Evolutionary conservation across 2,113 vertebrate genomes (phyloP), one percentile per base, ranked within the genome.

Genomic region (Ochotona princeps): DNA sequence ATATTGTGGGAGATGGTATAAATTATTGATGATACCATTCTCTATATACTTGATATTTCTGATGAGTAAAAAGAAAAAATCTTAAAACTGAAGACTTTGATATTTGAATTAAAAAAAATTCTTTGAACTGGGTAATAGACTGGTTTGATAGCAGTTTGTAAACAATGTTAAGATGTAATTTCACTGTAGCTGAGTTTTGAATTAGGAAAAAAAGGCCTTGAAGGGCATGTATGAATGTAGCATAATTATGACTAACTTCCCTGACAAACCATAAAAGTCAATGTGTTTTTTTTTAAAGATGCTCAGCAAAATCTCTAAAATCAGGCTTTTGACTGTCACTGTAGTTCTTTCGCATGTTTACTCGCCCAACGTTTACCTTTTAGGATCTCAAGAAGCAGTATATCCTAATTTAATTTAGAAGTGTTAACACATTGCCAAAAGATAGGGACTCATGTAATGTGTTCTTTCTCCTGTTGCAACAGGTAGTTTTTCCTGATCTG

Each of bases 51-150:
- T 94, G 17, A 65, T n/a, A 13, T 35, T 32, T 82, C 51, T 89
- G 89, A 47, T 47, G 26, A 54, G 76, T 81, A 32, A 92, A 60
- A 35, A 90, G 2, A 65, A 83, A 57, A 72, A 44, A 35, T 38
- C 17, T 83, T 67, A 47, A 87, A 87, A 66, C 61, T 74, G 21
- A 63, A 5, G 25, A 13, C 51, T 60, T 91, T 60, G 57, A 86
- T 84, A 57, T 67, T 79, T 92, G 44, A n/a, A 23, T 63, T 90
- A 87, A 92, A 69, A 69, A 90, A 94, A 84, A 28, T 63, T 90
- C 26, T 83, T 93, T 91, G 30, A 86, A 73, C 6, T 54, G 8
- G 12, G 13, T 76, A 28, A 30, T 74, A 1, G 23, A 75, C n/a
- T 78, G 12, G 61, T 66, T 79, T 70, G 66, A 35, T 74, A n/a